phyloP scores from a whole-genome alignment of 2,113 vertebrate species.

The Neofelis nebulosa region DNA sequence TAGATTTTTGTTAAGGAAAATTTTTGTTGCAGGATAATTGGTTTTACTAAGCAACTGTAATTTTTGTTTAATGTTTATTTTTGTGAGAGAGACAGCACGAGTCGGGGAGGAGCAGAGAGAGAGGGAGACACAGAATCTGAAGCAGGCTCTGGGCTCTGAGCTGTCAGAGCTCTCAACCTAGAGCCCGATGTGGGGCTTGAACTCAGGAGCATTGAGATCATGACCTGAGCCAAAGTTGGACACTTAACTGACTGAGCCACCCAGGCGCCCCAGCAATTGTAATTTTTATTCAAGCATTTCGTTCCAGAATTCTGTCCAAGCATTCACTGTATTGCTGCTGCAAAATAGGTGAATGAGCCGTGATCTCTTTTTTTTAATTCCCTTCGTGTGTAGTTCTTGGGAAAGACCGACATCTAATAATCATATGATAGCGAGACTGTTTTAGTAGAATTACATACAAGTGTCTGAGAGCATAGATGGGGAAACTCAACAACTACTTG shows the following conservation, averaged over 20 bases:
- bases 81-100: too few species aligned
- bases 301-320: background rate
- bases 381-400: background rate
- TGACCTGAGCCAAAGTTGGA: background rate
- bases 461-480: background rate
- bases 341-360: background rate
- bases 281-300: background rate
- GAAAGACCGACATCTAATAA: background rate
- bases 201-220: background rate
- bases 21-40: background rate
- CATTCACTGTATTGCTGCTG: background rate
- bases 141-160: too few species aligned
- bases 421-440: background rate
- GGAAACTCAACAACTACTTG: background rate
- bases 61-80: background rate
- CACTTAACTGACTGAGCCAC: background rate
- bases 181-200: background rate
- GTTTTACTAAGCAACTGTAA: background rate
- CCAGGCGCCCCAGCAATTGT: background rate
- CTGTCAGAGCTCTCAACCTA: too few species aligned
- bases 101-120: too few species aligned
- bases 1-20: background rate
- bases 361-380: background rate
- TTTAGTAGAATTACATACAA: background rate
- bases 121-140: too few species aligned